These are phyloP conservation scores for Drosophila prostipennis DNA, from an alignment of 2,888 invertebrate species.

Conservation along the genomic window DNA sequence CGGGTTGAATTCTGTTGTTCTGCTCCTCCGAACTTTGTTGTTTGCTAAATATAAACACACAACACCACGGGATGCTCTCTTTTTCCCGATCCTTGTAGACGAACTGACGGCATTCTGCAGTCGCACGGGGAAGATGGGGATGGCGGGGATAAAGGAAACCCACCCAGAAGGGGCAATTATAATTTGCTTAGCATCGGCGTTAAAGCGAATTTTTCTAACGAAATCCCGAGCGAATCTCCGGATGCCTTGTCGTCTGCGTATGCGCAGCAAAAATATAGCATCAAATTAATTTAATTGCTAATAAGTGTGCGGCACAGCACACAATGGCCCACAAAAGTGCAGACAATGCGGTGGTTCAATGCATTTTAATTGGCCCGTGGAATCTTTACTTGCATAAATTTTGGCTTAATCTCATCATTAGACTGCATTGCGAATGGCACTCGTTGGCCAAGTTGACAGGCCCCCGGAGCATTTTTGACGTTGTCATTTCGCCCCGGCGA, in stretches of 20 bases:
- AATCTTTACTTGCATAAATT: constrained; percentile 59
- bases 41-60: constrained; percentile 52
- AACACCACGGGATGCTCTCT: constrained; percentile 26
- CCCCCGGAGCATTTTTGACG: constrained; percentile 53
- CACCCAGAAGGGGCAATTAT: constrained; percentile 78
- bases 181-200: constrained; percentile 59
- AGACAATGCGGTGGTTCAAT: constrained; percentile 79
- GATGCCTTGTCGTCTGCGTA: constrained; percentile 82
- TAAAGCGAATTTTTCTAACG: constrained; percentile 68
- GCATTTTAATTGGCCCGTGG: constrained; percentile 82
- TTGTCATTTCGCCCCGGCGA: constrained; percentile 58
- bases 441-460: constrained; percentile 60
- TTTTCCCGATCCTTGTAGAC: constrained; percentile 69
- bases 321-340: constrained; percentile 54
- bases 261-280: constrained; percentile 69
- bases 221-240: constrained; percentile 61
- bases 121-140: not conserved
- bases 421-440: constrained; percentile 63
- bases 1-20: constrained; percentile 58
- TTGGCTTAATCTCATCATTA: constrained; percentile 81
- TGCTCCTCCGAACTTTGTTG: constrained; percentile 45
- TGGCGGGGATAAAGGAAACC: constrained; percentile 41
- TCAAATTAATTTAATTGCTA: constrained; percentile 83
- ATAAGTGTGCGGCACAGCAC: constrained; percentile 65
- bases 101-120: constrained; percentile 50